Percentiles rank a stretch among this genome's conserved stretches.
phyloP scores from a whole-genome alignment of 1,140 invertebrate species.

The Babylonia areolata region DNA sequence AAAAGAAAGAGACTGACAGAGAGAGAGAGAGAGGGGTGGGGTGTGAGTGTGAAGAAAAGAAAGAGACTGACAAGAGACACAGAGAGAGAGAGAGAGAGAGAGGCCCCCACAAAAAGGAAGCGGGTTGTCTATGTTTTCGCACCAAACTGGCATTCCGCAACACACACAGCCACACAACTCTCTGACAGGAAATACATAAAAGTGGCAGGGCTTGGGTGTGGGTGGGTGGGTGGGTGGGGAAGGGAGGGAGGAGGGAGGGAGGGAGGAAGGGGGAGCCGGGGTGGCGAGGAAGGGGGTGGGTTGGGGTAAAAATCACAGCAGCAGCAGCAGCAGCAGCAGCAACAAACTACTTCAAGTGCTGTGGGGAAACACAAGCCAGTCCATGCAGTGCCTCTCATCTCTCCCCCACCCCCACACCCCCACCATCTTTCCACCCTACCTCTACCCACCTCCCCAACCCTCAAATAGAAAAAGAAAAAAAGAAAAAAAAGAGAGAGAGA shows the following conservation, averaged over 20 bases:
- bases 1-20: neutral
- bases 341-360: constrained; percentile 22
- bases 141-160: neutral
- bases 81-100: neutral
- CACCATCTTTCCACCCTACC: no score
- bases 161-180: neutral
- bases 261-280: neutral
- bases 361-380: neutral
- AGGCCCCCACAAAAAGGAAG: no score
- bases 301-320: neutral
- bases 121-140: constrained; percentile 1
- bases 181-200: constrained; percentile 13
- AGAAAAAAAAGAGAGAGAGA: no score
- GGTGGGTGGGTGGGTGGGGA: neutral
- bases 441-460: no score
- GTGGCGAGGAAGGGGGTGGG: neutral
- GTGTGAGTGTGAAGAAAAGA: no score
- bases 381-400: no score
- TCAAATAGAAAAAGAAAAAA: no score
- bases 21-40: neutral
- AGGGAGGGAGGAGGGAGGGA: neutral
- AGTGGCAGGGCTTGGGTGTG: neutral
- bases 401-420: no score
- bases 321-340: neutral
- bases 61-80: neutral